phyloP scores from a whole-genome alignment of 2,888 invertebrate species.

The Drosophila diplacantha region DNA sequence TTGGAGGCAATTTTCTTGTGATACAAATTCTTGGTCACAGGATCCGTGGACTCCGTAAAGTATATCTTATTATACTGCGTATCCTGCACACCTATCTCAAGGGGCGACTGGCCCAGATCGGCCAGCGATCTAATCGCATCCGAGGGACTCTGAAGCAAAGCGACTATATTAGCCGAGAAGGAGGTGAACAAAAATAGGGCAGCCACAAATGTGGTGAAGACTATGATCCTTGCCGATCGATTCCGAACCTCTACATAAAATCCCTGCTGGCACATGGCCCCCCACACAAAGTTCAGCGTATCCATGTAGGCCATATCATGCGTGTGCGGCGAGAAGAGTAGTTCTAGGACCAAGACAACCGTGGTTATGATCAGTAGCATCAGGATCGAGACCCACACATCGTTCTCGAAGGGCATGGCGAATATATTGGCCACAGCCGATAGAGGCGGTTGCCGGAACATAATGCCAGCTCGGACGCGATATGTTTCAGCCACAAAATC shows the following conservation, averaged over 20 bases:
- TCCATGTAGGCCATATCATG: slow-evolving; percentile 76
- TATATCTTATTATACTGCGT: slow-evolving; percentile 81
- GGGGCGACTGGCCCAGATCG: slow-evolving; percentile 80
- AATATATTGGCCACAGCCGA: slow-evolving; percentile 82
- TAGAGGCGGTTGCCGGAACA: slow-evolving; percentile 82
- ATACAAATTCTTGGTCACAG: slow-evolving; percentile 79
- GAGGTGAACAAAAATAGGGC: slow-evolving; percentile 82
- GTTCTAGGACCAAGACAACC: slow-evolving; percentile 64
- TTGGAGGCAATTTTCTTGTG: slow-evolving; percentile 80
- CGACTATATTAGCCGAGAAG: slow-evolving; percentile 83
- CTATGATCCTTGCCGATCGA: slow-evolving; percentile 79
- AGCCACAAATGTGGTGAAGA: slow-evolving; percentile 80
- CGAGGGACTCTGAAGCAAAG: slow-evolving; percentile 82
- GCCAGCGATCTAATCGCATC: slow-evolving; percentile 79
- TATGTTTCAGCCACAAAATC: slow-evolving; percentile 81
- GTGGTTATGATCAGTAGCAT: slow-evolving; percentile 70
- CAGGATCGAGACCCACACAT: slow-evolving; percentile 79
- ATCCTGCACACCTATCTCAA: slow-evolving; percentile 81
- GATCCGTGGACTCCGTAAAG: slow-evolving; percentile 81
- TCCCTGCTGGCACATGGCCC: slow-evolving; percentile 82
- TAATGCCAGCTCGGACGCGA: slow-evolving; percentile 79
- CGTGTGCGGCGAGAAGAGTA: slow-evolving; percentile 63
- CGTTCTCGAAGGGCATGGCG: slow-evolving; percentile 80
- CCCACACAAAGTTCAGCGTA: slow-evolving; percentile 80
- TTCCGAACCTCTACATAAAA: slow-evolving; percentile 79